phyloP scores from a whole-genome alignment of 2,113 vertebrate genomes.

The Lepus europaeus region DNA sequence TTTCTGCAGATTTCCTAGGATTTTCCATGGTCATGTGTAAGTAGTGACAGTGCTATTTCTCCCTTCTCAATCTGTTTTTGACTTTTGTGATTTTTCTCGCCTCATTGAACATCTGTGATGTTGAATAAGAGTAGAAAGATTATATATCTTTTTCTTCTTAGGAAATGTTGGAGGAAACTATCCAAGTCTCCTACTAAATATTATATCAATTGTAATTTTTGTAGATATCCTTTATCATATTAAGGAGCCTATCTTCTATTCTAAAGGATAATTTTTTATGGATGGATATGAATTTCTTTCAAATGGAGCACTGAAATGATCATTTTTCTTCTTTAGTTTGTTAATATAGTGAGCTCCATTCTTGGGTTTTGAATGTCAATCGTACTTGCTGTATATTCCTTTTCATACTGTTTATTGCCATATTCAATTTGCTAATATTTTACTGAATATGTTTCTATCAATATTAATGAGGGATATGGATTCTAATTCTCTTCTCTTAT shows the following conservation, averaged over 20 bases:
- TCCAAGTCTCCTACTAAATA: not conserved
- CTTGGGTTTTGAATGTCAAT: not conserved
- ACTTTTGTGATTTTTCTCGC: not conserved
- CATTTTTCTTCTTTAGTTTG: not conserved
- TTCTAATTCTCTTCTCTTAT: not conserved
- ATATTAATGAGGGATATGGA: not conserved
- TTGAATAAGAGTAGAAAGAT: not conserved
- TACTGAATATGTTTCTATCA: not conserved
- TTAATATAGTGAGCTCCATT: not conserved
- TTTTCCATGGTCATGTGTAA: not conserved
- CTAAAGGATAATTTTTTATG: not conserved
- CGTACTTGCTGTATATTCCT: not conserved
- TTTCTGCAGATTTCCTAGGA: not conserved
- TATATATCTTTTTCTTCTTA: not conserved
- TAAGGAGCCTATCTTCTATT: not conserved
- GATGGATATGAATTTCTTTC: not conserved
- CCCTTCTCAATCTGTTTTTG: not conserved
- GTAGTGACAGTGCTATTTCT: not conserved
- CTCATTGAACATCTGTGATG: not conserved
- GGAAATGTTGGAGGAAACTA: not conserved
- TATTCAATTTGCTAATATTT: not conserved
- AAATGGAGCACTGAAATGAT: not conserved
- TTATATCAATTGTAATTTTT: not conserved
- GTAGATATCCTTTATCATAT: not conserved
- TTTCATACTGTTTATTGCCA: not conserved